phyloP scores from a whole-genome alignment of 2,888 invertebrate species.

The Megalurothrips usitatus region DNA sequence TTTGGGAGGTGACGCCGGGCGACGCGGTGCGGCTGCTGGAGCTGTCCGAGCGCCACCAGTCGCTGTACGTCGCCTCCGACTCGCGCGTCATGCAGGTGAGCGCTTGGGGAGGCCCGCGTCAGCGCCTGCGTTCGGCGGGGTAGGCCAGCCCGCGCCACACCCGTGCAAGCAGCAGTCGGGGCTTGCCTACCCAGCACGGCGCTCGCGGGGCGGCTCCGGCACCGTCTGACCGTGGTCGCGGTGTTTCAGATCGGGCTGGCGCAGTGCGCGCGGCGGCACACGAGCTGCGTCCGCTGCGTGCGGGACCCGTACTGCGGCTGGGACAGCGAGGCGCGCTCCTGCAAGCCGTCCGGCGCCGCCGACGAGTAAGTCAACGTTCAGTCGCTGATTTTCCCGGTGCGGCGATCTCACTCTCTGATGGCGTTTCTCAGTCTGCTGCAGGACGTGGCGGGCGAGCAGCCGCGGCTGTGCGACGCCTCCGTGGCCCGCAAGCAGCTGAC shows the following conservation, averaged over 20 bases:
- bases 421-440: slow-evolving; percentile 75
- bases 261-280: slow-evolving; percentile 84
- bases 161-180: too few relatives aligned
- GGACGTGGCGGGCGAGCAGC: slow-evolving; percentile 89
- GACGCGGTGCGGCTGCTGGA: slow-evolving; percentile 87
- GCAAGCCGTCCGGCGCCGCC: slow-evolving; percentile 84
- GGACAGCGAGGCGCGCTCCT: slow-evolving; percentile 83
- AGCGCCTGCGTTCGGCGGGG: too few relatives aligned
- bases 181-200: too few relatives aligned
- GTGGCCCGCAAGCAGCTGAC: slow-evolving; percentile 82
- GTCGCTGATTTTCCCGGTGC: too few relatives aligned
- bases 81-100: slow-evolving; percentile 60
- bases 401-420: not conserved
- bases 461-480: slow-evolving; percentile 84
- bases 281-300: slow-evolving; percentile 88
- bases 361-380: slow-evolving; percentile 51
- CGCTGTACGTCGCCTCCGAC: slow-evolving; percentile 86
- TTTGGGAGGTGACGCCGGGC: slow-evolving; percentile 88
- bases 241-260: slow-evolving; percentile 86
- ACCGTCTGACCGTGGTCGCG: too few relatives aligned
- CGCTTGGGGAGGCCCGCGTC: not conserved
- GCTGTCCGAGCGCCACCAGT: slow-evolving; percentile 80
- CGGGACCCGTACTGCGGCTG: slow-evolving; percentile 96
- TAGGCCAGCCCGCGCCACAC: too few relatives aligned
- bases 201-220: too few relatives aligned